A percentile compares a stretch with the other conserved stretches of the same genome.
phyloP scores from a whole-genome alignment of 2,797 vertebrate genomes.

The Paguma larvata region DNA sequence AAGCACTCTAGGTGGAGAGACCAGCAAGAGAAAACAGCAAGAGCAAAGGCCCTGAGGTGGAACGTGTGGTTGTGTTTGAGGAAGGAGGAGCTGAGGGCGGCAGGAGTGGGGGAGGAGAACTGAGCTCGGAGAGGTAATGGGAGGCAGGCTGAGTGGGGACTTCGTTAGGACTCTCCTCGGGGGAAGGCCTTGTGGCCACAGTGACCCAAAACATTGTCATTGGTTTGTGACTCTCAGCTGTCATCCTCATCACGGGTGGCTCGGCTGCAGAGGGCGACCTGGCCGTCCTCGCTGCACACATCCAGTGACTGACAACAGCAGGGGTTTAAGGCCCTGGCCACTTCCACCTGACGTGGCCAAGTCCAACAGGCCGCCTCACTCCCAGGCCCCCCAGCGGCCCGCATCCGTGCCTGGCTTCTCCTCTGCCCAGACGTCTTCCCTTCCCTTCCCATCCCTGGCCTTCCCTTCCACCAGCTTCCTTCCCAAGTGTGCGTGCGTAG shows the following conservation, averaged over 20 bases:
- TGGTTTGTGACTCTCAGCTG: too few relatives aligned
- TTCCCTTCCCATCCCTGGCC: neutral
- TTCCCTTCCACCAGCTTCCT: neutral
- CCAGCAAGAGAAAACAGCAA: neutral
- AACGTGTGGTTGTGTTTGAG: neutral
- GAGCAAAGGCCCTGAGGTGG: neutral
- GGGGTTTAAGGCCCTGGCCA: neutral
- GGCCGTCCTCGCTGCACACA: accelerated
- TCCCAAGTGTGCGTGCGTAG: too few relatives aligned
- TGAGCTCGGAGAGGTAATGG: accelerated
- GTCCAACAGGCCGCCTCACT: neutral
- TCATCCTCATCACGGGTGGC: neutral
- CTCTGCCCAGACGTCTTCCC: neutral
- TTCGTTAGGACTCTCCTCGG: neutral
- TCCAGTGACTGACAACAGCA: accelerated
- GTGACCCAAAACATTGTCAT: neutral
- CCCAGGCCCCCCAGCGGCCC: accelerated
- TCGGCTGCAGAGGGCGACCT: neutral
- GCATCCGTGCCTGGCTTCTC: neutral
- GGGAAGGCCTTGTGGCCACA: neutral
- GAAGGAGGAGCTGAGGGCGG: neutral
- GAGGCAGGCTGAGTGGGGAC: too few relatives aligned
- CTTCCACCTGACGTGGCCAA: accelerated
- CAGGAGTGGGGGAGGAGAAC: too few relatives aligned
- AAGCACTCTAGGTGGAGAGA: accelerated